Evolutionary conservation across 1,140 invertebrate genomes (phyloP), one percentile per base, ranked within the genome.

Genomic region (Heliconius congener): DNA sequence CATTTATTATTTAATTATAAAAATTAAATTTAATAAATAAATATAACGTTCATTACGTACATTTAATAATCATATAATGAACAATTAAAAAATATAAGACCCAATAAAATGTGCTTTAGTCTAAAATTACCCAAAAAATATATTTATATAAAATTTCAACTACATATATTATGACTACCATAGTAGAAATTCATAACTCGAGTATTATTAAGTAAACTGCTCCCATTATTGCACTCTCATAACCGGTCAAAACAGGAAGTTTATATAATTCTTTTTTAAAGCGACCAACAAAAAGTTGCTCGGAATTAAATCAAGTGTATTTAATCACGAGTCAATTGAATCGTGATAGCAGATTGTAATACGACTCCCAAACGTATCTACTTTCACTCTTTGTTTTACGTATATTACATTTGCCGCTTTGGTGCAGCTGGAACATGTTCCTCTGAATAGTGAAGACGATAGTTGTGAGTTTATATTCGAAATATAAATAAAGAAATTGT

Each of bases 281-380:
- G 30, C 5, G 18, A 34, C 50, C 30, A 19, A 66, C 27, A 66
- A 66, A 66, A 66, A 66, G 13, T 66, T 27, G 23, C 4, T 74
- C 8, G 16, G 42, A 30, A 34, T 57, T 57, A 30, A 37, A 74
- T 74, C 50, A 34, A 39, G 18, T 42, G 74, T 60, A 39, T 42
- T 66, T 75, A 42, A 75, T 74, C 52, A 75, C 19, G 27, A 42
- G 74, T 75, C 55, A 75, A 75, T 75, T 75, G 30, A 75, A 52
- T 60, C 55, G 34, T 75, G 52, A 66, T 75, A 39, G 16, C 52
- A 8, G 50, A 60, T 42, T 27, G 6, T 66, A 66, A 66, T 3
- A n/a, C 30, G 57, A 23, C 18, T 60, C 74, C 18, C 55, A 39
- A 75, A 42, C 4, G 18, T 57, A 74, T 11, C 13, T 27, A 75